Conservation (phyloP, 2,888 invertebrate species). For the Agapostemon virescens region DNA sequence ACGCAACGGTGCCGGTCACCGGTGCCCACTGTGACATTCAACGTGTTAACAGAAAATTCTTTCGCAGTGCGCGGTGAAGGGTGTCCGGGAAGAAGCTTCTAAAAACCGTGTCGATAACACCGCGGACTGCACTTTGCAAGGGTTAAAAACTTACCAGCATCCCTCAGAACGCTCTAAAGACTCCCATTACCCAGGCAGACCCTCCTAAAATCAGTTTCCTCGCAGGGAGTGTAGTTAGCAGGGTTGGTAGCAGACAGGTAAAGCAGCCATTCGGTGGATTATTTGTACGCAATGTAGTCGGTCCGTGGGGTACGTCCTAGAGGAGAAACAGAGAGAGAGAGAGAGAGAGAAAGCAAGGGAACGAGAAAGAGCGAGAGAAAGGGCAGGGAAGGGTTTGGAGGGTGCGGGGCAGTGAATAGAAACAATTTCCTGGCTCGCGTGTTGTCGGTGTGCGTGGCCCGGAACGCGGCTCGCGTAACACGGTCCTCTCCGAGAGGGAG, state of each 20-base stretch:
- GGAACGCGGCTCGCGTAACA: slow-evolving; percentile 39
- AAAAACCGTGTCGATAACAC: not conserved
- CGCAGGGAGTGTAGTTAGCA: not conserved
- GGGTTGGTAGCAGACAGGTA: slow-evolving; percentile 40
- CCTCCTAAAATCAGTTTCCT: not conserved
- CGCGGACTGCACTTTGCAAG: not conserved
- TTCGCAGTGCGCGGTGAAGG: not conserved
- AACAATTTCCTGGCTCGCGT: slow-evolving; percentile 60
- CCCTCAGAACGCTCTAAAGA: not conserved
- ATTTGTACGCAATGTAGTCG: slow-evolving; percentile 64
- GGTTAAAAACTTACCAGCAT: not conserved
- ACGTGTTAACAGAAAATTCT: not conserved
- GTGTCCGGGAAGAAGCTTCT: not conserved
- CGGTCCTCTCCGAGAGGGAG: slow-evolving; percentile 27
- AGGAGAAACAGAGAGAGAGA: not conserved
- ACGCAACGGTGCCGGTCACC: no score
- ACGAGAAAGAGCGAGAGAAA: not conserved
- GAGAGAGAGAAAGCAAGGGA: no score
- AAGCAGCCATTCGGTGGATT: slow-evolving; percentile 50
- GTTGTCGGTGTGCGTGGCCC: slow-evolving; percentile 45
- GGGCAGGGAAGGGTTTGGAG: not conserved
- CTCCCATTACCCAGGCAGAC: not conserved
- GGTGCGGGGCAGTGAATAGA: slow-evolving; percentile 53
- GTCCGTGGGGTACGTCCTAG: slow-evolving; percentile 26
- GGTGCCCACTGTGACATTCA: no score